Conservation (phyloP, 1,140 invertebrate genomes). For the Megalonaias nervosa region DNA sequence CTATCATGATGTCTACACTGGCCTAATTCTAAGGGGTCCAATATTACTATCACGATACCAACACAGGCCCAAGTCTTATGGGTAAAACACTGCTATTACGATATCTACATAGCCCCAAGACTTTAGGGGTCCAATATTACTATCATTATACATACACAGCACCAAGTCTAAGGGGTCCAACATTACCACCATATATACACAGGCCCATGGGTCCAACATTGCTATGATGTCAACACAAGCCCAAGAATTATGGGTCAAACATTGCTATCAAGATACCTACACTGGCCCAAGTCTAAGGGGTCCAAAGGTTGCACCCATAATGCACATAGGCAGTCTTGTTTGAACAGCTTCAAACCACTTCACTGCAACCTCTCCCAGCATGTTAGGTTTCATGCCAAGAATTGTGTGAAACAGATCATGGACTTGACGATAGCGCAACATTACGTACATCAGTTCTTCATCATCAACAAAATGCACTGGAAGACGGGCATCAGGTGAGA, state of each 20-base stretch:
- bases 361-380: conserved; percentile 91
- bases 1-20: too few relatives aligned
- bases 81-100: too few relatives aligned
- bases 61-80: too few relatives aligned
- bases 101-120: too few relatives aligned
- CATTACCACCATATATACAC: too few relatives aligned
- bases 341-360: conserved; percentile 97
- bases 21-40: too few relatives aligned
- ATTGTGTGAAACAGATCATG: conserved; percentile 96
- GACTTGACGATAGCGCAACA: conserved; percentile 96
- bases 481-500: conserved; percentile 93
- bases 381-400: conserved; percentile 94
- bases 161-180: too few relatives aligned
- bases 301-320: conserved; percentile 70
- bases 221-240: neutral
- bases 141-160: too few relatives aligned
- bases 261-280: conserved; percentile 70
- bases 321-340: conserved; percentile 73
- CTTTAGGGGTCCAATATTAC: too few relatives aligned
- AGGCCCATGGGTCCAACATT: neutral
- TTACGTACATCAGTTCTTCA: conserved; percentile 92
- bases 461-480: conserved; percentile 94
- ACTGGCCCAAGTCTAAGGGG: conserved; percentile 77
- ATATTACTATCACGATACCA: too few relatives aligned
- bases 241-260: neutral